A percentile compares a stretch with the other conserved stretches of the same genome.
phyloP scores from a whole-genome alignment of 2,888 invertebrate species.

The Malthinus flaveolus region DNA sequence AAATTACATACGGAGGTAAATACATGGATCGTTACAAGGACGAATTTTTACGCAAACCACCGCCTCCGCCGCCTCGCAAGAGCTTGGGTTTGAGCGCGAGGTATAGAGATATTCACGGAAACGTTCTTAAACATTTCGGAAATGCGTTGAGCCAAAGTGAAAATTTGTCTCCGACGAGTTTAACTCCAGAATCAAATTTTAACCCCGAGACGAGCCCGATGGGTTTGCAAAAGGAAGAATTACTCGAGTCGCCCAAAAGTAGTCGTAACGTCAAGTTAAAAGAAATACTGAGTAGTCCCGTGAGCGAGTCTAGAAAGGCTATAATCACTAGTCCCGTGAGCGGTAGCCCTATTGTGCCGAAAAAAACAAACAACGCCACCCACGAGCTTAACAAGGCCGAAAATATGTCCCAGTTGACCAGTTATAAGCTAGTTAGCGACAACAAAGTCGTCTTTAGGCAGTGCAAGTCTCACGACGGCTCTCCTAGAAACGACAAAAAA shows the following conservation, averaged over 20 bases:
- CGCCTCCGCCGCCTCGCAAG: slow-evolving; percentile 28
- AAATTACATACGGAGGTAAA: slow-evolving; percentile 48
- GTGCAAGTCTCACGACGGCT: slow-evolving; percentile 26
- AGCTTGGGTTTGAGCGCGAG: slow-evolving; percentile 35
- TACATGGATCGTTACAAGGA: slow-evolving; percentile 52
- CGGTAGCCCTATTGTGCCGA: slow-evolving; percentile 27
- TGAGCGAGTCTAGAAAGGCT: slow-evolving; percentile 17
- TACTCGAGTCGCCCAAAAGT: slow-evolving; percentile 9
- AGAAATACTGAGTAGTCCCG: slow-evolving; percentile 23
- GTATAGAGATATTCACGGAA: slow-evolving; percentile 25
- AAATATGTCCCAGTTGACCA: slow-evolving; percentile 59
- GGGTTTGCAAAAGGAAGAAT: neutral
- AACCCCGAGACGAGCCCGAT: neutral
- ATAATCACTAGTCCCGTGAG: slow-evolving; percentile 27
- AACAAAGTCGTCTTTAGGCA: slow-evolving; percentile 33
- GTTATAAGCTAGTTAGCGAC: slow-evolving; percentile 59
- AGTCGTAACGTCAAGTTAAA: slow-evolving; percentile 17
- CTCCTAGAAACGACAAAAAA: slow-evolving; percentile 40
- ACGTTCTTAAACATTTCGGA: slow-evolving; percentile 5
- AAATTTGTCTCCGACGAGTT: neutral
- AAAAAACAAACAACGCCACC: slow-evolving; percentile 47
- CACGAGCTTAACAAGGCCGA: slow-evolving; percentile 50
- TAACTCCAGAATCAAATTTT: neutral
- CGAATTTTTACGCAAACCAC: slow-evolving; percentile 42
- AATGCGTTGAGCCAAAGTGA: too few relatives aligned